Percentiles rank a stretch among this genome's conserved stretches.
These are phyloP conservation scores for Caenorhabditis angaria DNA, from an alignment of 2,888 invertebrate species.

Conservation along the genomic window DNA sequence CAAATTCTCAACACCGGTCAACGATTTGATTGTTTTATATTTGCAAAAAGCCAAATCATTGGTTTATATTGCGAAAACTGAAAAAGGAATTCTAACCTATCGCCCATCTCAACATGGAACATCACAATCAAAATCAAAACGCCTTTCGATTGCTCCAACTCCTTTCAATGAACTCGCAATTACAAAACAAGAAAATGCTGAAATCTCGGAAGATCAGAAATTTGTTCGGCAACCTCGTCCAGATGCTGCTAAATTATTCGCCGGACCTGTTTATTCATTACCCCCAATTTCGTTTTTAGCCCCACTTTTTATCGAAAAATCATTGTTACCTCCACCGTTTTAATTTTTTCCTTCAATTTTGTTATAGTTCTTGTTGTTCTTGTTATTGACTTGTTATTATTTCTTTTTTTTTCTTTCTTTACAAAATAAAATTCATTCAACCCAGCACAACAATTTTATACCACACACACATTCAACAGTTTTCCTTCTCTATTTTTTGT, in stretches of 20 bases:
- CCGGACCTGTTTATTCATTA: conserved; percentile 58
- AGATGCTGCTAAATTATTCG: conserved; percentile 47
- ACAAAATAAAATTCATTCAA: background rate
- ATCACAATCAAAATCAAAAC: background rate
- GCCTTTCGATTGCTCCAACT: background rate
- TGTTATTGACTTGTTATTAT: background rate
- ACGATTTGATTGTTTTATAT: conserved; percentile 19
- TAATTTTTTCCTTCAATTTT: background rate
- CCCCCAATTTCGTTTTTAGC: conserved; percentile 61
- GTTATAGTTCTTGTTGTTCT: background rate
- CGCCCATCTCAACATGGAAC: conserved; percentile 7
- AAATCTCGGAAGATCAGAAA: background rate
- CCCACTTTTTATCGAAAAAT: conserved; percentile 54
- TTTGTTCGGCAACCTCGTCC: conserved; percentile 33
- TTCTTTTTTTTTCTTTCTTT: background rate
- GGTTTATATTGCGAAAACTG: conserved; percentile 29
- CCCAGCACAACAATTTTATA: background rate
- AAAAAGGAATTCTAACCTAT: conserved; percentile 29
- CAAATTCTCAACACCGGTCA: conserved; percentile 25
- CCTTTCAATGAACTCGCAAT: conserved; percentile 8
- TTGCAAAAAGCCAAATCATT: background rate
- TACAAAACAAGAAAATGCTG: background rate
- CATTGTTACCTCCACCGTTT: conserved; percentile 35
- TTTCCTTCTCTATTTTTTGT: no score
- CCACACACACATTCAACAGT: background rate